Evolutionary conservation across 2,113 vertebrate species (phyloP).

Genomic region (Chaenocephalus aceratus): DNA sequence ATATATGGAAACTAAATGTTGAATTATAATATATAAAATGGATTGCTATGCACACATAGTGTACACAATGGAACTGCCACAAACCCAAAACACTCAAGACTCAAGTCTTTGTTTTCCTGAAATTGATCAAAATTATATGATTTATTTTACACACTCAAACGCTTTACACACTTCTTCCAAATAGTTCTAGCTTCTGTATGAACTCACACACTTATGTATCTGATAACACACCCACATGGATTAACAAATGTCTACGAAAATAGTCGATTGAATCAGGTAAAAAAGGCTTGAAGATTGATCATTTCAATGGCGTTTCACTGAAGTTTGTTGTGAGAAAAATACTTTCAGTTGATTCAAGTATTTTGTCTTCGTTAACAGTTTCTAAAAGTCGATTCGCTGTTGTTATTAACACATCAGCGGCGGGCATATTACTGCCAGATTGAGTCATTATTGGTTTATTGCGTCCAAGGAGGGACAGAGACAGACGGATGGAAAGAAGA

Average conservation of each 20-base stretch:
- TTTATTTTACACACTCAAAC: background rate
- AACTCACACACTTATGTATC: background rate
- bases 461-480: background rate
- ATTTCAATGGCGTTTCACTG: background rate
- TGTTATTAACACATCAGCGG: background rate
- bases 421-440: constrained; percentile 30
- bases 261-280: background rate
- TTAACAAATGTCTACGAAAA: background rate
- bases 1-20: too few relatives aligned
- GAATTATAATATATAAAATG: too few relatives aligned
- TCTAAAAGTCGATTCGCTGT: background rate
- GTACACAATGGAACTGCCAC: background rate
- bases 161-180: background rate
- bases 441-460: constrained; percentile 23
- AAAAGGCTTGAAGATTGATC: background rate
- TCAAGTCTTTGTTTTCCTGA: background rate
- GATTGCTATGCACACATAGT: too few relatives aligned
- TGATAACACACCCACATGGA: background rate
- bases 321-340: background rate
- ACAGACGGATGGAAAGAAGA: background rate
- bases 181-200: background rate
- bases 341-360: background rate
- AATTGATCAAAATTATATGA: background rate
- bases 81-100: background rate
- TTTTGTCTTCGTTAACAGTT: background rate